These are phyloP conservation scores for Thymelicus lineola DNA, from an alignment of 2,888 invertebrate genomes.

Conservation along the genomic window DNA sequence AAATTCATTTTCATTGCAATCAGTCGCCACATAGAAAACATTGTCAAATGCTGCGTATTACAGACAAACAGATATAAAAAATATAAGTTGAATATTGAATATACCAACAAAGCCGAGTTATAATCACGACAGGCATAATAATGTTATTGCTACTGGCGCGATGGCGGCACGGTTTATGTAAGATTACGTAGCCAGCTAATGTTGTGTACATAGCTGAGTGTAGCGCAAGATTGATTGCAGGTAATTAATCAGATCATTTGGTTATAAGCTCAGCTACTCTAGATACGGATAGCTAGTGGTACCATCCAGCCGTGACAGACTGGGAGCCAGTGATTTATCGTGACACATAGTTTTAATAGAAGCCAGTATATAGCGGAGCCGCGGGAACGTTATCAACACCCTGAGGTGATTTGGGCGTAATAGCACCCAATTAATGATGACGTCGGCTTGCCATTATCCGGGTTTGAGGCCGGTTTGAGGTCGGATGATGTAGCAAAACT, in stretches of 20 bases:
- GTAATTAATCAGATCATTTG: slow-evolving; percentile 34
- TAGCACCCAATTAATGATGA: background rate
- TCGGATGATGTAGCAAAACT: no score
- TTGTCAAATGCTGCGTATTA: no score
- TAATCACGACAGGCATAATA: background rate
- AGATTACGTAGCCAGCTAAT: background rate
- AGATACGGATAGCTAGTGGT: slow-evolving; percentile 17
- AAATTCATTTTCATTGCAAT: no score
- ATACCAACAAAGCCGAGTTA: background rate
- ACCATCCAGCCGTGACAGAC: slow-evolving; percentile 23
- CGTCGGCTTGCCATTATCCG: background rate
- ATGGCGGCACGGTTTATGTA: background rate
- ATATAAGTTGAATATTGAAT: no score
- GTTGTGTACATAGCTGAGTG: background rate
- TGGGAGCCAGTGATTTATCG: slow-evolving; percentile 19
- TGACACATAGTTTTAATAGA: background rate
- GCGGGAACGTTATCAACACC: background rate
- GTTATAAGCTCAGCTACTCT: slow-evolving; percentile 27
- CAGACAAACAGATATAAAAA: no score
- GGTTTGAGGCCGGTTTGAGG: no score
- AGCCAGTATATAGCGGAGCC: background rate
- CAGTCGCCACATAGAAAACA: no score
- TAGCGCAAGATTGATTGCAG: slow-evolving; percentile 26
- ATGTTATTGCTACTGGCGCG: background rate
- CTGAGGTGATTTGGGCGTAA: background rate